Evolutionary conservation across 2,113 vertebrate genomes (phyloP).

Genomic region (Pseudorhombus dupliciocellatus): DNA sequence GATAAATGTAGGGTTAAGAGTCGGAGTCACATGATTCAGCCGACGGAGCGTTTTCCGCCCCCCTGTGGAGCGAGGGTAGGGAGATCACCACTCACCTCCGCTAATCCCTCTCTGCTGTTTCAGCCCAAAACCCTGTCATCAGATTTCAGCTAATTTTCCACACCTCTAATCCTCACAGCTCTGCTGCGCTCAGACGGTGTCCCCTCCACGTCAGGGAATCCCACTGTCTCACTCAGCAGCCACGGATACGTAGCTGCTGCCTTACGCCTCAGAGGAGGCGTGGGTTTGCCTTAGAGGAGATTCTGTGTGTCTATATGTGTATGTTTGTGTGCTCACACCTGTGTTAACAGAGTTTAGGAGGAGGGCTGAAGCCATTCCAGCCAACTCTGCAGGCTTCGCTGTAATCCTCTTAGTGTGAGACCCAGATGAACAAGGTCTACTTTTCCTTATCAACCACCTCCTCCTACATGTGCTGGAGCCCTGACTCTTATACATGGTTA

Average conservation of each 20-base stretch:
- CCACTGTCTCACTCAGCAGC: conserved; percentile 6
- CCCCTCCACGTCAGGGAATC: conserved; percentile 10
- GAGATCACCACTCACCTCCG: neutral
- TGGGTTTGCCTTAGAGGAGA: neutral
- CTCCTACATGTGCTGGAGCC: conserved; percentile 16
- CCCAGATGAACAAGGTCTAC: conserved; percentile 43
- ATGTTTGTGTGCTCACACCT: conserved; percentile 5
- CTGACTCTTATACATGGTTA: neutral
- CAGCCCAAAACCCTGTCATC: conserved; percentile 34
- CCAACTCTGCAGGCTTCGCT: conserved; percentile 59
- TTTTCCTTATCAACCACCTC: conserved; percentile 49
- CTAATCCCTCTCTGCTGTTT: conserved; percentile 40
- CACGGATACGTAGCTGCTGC: neutral
- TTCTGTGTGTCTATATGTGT: neutral
- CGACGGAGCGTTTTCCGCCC: conserved; percentile 6
- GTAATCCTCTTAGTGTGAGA: conserved; percentile 72
- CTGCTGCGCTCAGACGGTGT: neutral
- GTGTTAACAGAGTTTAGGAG: conserved; percentile 28
- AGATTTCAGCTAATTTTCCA: conserved; percentile 42
- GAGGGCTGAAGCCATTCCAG: conserved; percentile 36
- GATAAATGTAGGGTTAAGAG: too few relatives aligned
- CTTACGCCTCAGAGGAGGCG: neutral
- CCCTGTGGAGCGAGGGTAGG: neutral
- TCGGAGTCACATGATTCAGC: neutral
- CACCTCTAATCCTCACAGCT: conserved; percentile 45